Evolutionary conservation across 1,140 invertebrate genomes (phyloP), one percentile per base, ranked within the genome.

Genomic region (Drosophila kikkawai): DNA sequence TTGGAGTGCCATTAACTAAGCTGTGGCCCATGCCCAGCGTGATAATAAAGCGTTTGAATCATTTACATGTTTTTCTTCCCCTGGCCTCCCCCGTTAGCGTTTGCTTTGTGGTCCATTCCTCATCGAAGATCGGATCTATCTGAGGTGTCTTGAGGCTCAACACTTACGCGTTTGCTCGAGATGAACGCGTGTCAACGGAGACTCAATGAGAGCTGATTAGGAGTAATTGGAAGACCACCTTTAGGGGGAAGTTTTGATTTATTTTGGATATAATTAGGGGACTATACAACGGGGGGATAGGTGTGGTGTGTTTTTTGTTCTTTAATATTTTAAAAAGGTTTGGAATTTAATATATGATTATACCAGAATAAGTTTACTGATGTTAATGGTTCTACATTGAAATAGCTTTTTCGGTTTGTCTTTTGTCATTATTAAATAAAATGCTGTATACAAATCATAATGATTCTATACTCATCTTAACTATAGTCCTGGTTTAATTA

Each of bases 21-120:
- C 47, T 82, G 67, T 82, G 63, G 80, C 53, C 53, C 58, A 34
- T 41, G 71, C 83, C 37, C 83, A 87, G 83, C 83, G 51, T 80
- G 84, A 83, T 80, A 86, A 80, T 82, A 82, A 87, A 87, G 71
- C 79, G 73, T 51, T 84, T 42, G 73, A 80, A 78, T 84, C 82
- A 88, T 88, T 90, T 90, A 64, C 82, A 88, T 88, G 53, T 56
- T 39, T 37, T 75, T 70, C 82, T 78, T 47, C 57, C 50, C 11
- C 8, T 7, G 47, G 47, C 0, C 36, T 45, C 51, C 57, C 66
- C 53, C 44, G 59, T 60, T 50, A 60, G 17, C 68, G 55, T 42
- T 74, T 73, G 51, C 60, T 75, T 50, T 83, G 66, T 88, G 66
- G 74, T 37, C 71, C 44, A 47, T 77, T 57, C 69, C 42, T 41